These are phyloP conservation scores for Drosophila greeni DNA, from an alignment of 2,888 invertebrate genomes.

Conservation along the genomic window DNA sequence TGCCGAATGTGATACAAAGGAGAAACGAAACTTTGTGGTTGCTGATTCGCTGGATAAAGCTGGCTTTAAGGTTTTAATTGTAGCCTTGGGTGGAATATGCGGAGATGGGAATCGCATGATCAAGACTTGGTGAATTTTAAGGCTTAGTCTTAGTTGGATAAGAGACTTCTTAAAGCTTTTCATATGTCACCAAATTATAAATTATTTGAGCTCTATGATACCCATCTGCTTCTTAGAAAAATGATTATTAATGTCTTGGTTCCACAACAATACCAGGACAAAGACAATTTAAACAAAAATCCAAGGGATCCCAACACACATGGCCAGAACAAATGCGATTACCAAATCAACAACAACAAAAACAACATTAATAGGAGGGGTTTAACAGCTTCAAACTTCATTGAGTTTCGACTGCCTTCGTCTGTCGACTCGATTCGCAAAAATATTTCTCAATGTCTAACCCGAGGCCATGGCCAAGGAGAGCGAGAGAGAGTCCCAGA, in stretches of 20 bases:
- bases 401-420: constrained; percentile 59
- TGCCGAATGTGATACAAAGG: constrained; percentile 40
- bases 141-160: not conserved
- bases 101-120: not conserved
- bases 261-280: constrained; percentile 13
- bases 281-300: constrained; percentile 16
- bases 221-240: constrained; percentile 27
- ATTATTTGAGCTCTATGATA: no score
- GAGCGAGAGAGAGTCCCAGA: constrained; percentile 13
- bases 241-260: constrained; percentile 19
- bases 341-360: constrained; percentile 34
- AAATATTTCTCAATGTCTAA: constrained; percentile 75
- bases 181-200: not conserved
- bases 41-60: constrained; percentile 21
- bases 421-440: constrained; percentile 71
- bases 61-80: constrained; percentile 27
- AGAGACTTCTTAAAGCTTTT: not conserved
- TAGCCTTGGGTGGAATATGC: constrained; percentile 1
- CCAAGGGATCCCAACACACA: constrained; percentile 9
- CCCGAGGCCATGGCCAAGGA: constrained; percentile 57
- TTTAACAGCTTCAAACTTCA: constrained; percentile 43
- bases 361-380: constrained; percentile 1
- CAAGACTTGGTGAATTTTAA: not conserved
- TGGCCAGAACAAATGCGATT: constrained; percentile 39
- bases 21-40: constrained; percentile 15